phyloP scores from a whole-genome alignment of 2,113 vertebrate species.

The Egretta garzetta region DNA sequence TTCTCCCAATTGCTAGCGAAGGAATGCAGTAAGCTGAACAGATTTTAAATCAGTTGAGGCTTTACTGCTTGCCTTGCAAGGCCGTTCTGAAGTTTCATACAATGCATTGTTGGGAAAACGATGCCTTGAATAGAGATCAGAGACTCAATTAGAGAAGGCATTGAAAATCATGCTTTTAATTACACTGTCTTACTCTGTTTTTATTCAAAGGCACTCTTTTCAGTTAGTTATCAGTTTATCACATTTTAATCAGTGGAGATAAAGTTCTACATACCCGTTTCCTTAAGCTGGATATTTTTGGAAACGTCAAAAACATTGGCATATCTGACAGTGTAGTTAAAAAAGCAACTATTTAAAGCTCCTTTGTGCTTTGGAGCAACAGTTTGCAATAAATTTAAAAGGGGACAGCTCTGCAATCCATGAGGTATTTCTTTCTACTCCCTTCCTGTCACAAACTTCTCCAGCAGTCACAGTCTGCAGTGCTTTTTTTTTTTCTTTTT shows the following conservation, averaged over 20 bases:
- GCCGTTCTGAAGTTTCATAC: not conserved
- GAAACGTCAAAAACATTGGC: not conserved
- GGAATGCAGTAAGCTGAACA: not conserved
- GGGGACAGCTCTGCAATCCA: not conserved
- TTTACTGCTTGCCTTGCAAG: not conserved
- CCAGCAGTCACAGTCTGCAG: not conserved
- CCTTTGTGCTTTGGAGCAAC: not conserved
- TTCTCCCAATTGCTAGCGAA: not conserved
- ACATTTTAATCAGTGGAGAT: not conserved
- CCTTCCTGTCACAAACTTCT: not conserved
- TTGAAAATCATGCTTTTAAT: conserved; percentile 3
- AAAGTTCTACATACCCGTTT: not conserved
- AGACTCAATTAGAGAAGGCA: not conserved
- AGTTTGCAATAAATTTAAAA: not conserved
- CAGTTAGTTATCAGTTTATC: not conserved
- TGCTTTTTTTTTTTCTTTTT: not conserved
- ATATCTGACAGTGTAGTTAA: not conserved
- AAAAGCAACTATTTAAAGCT: not conserved
- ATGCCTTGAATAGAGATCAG: conserved; percentile 20
- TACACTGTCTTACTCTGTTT: not conserved
- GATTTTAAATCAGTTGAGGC: not conserved
- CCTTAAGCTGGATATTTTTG: not conserved
- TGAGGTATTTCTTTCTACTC: not conserved
- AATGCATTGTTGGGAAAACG: not conserved
- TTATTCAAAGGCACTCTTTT: not conserved